phyloP scores from a whole-genome alignment of 2,888 invertebrate species.

The Magallana nippona region DNA sequence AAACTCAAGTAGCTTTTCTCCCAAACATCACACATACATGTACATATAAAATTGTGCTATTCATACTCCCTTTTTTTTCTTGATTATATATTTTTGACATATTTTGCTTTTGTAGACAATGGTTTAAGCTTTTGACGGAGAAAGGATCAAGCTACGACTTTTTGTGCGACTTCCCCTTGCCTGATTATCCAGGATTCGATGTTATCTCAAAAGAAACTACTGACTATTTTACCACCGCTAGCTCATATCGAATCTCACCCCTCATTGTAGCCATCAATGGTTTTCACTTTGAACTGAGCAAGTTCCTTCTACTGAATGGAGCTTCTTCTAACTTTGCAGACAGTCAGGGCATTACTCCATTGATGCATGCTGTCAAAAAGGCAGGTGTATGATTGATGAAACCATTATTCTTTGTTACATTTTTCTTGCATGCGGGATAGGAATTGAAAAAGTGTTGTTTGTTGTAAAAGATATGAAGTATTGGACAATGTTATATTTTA shows the following conservation, averaged over 20 bases:
- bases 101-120: conserved; percentile 58
- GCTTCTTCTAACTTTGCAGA: conserved; percentile 79
- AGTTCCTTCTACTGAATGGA: conserved; percentile 76
- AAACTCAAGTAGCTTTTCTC: no score
- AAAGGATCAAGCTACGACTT: conserved; percentile 73
- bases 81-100: not conserved
- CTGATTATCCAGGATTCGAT: conserved; percentile 71
- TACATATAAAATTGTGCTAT: no score
- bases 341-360: conserved; percentile 76
- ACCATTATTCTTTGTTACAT: no score
- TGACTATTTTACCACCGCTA: conserved; percentile 65
- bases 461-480: no score
- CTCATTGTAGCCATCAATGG: conserved; percentile 78
- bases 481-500: no score
- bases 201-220: conserved; percentile 56
- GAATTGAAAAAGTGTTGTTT: no score
- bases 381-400: conserved; percentile 62
- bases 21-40: no score
- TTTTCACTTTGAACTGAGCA: conserved; percentile 75
- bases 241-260: conserved; percentile 70
- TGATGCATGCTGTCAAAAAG: conserved; percentile 80
- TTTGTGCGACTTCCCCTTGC: conserved; percentile 73
- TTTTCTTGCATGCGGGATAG: no score
- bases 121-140: conserved; percentile 68
- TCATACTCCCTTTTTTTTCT: no score